Percentiles rank a stretch among this genome's conserved stretches.
phyloP scores from a whole-genome alignment of 2,797 vertebrate genomes.

The Cyprinodon diabolis region DNA sequence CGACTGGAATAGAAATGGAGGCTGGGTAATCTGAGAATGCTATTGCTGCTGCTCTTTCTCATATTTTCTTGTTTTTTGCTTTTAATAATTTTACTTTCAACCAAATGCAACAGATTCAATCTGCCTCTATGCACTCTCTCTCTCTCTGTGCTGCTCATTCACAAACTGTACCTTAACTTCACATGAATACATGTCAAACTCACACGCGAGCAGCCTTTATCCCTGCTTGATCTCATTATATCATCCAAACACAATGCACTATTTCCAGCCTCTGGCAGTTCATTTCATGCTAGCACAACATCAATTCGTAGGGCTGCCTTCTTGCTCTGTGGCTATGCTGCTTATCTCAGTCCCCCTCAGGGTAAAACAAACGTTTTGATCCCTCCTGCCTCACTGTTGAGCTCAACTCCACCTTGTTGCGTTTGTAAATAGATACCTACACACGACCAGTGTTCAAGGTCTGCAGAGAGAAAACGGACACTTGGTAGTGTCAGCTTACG shows the following conservation, averaged over 20 bases:
- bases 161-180: conserved; percentile 36
- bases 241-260: not conserved
- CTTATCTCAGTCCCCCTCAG: conserved; percentile 60
- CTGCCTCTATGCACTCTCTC: not conserved
- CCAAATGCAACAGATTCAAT: not conserved
- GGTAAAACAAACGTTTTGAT: conserved; percentile 52
- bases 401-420: conserved; percentile 35
- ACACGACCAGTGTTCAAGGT: not conserved
- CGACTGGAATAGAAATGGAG: conserved; percentile 24
- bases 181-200: conserved; percentile 13
- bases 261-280: conserved; percentile 39
- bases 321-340: conserved; percentile 28
- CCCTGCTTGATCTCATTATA: not conserved
- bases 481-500: not conserved
- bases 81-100: not conserved
- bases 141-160: conserved; percentile 39
- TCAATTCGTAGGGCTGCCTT: conserved; percentile 55
- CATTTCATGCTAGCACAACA: conserved; percentile 65
- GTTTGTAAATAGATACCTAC: conserved; percentile 18
- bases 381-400: conserved; percentile 28
- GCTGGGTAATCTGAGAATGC: conserved; percentile 32
- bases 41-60: conserved; percentile 2
- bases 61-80: conserved; percentile 1
- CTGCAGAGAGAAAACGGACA: not conserved
- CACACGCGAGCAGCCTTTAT: conserved; percentile 6